A percentile compares a stretch with the other conserved stretches of the same genome.
These are phyloP conservation scores for Tetrax tetrax DNA, from an alignment of 2,113 vertebrate genomes.

Conservation along the genomic window DNA sequence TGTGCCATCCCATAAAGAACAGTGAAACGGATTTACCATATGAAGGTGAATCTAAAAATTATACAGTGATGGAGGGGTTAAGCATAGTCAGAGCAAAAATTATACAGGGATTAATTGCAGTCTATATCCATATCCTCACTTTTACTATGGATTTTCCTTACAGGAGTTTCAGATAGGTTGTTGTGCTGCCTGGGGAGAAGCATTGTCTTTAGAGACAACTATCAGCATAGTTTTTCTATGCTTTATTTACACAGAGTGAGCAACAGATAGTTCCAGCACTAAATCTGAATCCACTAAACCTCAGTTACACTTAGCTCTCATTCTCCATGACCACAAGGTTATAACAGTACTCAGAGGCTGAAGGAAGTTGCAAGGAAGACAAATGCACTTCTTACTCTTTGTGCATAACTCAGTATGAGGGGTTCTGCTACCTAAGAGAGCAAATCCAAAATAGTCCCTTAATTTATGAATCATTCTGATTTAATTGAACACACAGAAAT, in stretches of 20 bases:
- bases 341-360: neutral
- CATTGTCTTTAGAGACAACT: neutral
- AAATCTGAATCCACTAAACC: neutral
- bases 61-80: neutral
- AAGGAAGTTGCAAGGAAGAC: neutral
- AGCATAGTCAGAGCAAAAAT: neutral
- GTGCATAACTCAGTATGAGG: neutral
- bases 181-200: neutral
- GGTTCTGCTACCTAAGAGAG: neutral
- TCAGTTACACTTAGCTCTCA: neutral
- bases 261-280: neutral
- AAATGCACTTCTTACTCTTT: neutral
- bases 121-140: neutral
- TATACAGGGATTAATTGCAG: neutral
- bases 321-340: neutral
- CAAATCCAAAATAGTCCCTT: neutral
- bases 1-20: neutral
- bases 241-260: neutral
- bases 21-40: neutral
- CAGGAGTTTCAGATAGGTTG: neutral
- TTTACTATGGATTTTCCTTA: neutral
- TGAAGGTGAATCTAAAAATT: neutral
- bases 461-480: slow-evolving; percentile 3
- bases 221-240: neutral
- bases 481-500: neutral